Base-by-base conservation (phyloP, 2,113 vertebrate species). In the Notothenia coriiceps region DNA sequence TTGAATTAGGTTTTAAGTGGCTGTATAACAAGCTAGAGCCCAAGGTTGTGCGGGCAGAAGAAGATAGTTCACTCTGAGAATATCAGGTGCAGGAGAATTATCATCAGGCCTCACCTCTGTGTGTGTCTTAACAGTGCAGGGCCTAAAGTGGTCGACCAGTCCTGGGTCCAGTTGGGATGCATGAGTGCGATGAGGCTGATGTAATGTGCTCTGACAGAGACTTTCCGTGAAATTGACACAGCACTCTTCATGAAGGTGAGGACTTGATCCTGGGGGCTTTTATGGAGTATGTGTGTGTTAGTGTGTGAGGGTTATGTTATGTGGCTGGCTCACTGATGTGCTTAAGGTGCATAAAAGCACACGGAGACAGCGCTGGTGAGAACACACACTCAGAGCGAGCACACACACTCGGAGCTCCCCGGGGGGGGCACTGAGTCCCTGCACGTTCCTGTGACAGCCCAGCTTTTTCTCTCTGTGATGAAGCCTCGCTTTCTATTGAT, bases 141-240 rank as follows among this genome's bases (percentile, higher is more conserved):
- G 15, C 46, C 20, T 18, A 10, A 20, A 49, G 59, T 20, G 64
- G 50, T 47, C 0, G 12, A 25, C 10, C 18, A 44, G 18, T 61
- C 22, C 51, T 51, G n/a, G 29, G 59, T 43, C 59, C 79, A 74
- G 54, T 43, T 14, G 44, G 51, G 59, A 59, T 52, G 52, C 71
- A 29, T 49, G 47, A 25, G 25, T 25, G 52, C 74, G 60, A 4
- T 43, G 25, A 72, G 46, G 49, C 62, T 52, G 51, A 76, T 29
- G 44, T 78, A 60, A 89, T 73, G 17, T n/a, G 12, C 29, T 33
- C 47, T 74, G 87, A 84, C 84, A 77, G 51, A 70, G 63, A 82
- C 79, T 76, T 69, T 76, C 54, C 64, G 3, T 85, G 86, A 85
- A 79, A 79, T 77, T 79, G 71, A 80, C 75, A 72, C 52, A 66